Percentiles rank a stretch among this genome's conserved stretches.
These are phyloP conservation scores for Amphipoea oculea DNA, from an alignment of 2,888 invertebrate species.

Conservation along the genomic window DNA sequence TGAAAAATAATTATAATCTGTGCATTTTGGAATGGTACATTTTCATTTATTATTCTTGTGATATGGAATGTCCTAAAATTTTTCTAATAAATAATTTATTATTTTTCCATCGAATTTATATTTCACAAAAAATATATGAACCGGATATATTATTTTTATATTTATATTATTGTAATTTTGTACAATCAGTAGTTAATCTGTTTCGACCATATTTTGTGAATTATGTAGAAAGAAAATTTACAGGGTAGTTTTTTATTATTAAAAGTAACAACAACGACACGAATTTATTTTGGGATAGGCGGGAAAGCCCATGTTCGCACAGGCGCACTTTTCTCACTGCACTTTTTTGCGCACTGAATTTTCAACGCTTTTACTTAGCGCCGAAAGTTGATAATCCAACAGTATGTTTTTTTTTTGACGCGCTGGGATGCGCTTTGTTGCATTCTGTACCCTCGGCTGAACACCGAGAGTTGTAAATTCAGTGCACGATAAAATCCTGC, in stretches of 20 bases:
- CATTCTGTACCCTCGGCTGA: too few relatives aligned
- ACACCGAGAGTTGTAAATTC: too few relatives aligned
- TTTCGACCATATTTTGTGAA: constrained; percentile 10
- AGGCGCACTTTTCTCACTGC: neutral
- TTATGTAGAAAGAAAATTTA: neutral
- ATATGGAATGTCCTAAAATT: constrained; percentile 54
- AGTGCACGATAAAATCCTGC: neutral
- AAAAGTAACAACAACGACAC: neutral
- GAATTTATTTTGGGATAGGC: neutral
- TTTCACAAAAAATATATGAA: constrained; percentile 51
- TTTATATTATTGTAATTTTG: constrained; percentile 51
- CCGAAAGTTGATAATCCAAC: neutral
- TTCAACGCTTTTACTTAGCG: neutral
- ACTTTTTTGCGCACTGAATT: neutral
- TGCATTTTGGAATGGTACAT: constrained; percentile 45
- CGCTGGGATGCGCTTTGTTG: too few relatives aligned
- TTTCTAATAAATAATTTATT: constrained; percentile 39
- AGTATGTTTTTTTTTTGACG: too few relatives aligned
- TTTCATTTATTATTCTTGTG: constrained; percentile 13
- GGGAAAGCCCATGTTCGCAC: too few relatives aligned
- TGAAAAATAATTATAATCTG: constrained; percentile 28
- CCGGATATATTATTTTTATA: constrained; percentile 33
- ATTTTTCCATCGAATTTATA: constrained; percentile 27
- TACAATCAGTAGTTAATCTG: constrained; percentile 29
- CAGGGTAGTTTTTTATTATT: neutral